Evolutionary conservation across 2,888 invertebrate species (phyloP), one percentile per base, ranked within the genome.

Genomic region (Eulithis testata): DNA sequence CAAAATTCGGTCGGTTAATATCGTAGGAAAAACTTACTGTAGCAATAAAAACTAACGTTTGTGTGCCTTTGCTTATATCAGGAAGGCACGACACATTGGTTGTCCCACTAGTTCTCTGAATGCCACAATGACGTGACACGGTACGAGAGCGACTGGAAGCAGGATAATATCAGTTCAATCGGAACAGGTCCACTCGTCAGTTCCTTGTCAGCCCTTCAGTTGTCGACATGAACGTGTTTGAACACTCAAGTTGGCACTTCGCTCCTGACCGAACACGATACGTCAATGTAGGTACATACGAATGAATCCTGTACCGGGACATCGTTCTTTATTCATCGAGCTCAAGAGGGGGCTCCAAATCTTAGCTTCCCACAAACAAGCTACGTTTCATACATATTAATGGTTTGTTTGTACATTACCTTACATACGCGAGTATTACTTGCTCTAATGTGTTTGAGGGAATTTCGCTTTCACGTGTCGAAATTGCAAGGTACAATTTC

Each of bases 331-430:
- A 87, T 90, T 90, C 90, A 90, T 88, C 80, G 83, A 80, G 79
- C 81, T 77, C 74, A 80, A 79, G 81, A 78, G 75, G 80, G 80
- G 79, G 79, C 82, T 83, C 83, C 81, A 88, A 90, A 90, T 90
- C 89, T 87, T 87, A 88, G 84, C 77, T 81, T 76, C 73, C 87
- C 84, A 78, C 88, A 89, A 89, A 89, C 90, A 90, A 86, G 86
- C 78, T 75, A 76, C 71, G 73, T 69, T 84, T 91, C 90, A 91
- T 91, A 88, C 91, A 91, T 91, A 90, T 91, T 91, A 87, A 91
- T 91, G 87, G 83, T 85, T 87, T 88, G 87, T 89, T 85, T 49
- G 49, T 86, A 87, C 90, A 86, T 88, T 87, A 81, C 84, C 86
- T 40, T 40, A 40, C 40, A 81, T 84, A 83, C 81, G 80, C 82